Evolutionary conservation across 2,888 invertebrate genomes (phyloP).

Genomic region (Polydesmus complanatus): DNA sequence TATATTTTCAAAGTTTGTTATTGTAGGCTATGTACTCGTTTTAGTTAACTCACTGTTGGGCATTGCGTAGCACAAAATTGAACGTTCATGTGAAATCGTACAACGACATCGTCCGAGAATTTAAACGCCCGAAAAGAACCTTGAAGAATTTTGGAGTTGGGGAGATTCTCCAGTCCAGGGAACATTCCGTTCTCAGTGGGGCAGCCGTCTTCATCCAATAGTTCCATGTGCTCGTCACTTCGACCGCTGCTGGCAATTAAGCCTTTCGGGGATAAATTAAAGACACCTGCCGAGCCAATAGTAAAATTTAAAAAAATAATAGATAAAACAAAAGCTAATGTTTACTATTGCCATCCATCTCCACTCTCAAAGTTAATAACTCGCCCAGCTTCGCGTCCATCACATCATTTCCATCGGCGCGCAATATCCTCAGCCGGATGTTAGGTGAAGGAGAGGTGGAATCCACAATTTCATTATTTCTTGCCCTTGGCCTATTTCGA

Average conservation of each 20-base stretch:
- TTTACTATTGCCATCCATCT: slow-evolving; percentile 42
- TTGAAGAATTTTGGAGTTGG: slow-evolving; percentile 25
- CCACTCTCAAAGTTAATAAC: slow-evolving; percentile 47
- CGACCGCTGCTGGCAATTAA: slow-evolving; percentile 13
- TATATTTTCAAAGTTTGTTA: too few relatives aligned
- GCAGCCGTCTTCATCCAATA: slow-evolving; percentile 64
- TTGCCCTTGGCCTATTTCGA: slow-evolving; percentile 28
- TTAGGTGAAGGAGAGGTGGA: slow-evolving; percentile 37
- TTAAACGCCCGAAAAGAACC: slow-evolving; percentile 65
- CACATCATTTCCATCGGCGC: slow-evolving; percentile 43
- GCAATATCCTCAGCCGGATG: slow-evolving; percentile 45
- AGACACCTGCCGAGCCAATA: slow-evolving; percentile 3
- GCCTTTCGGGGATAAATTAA: slow-evolving; percentile 10
- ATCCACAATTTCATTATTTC: slow-evolving; percentile 41
- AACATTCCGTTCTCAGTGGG: slow-evolving; percentile 48
- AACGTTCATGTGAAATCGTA: slow-evolving; percentile 66
- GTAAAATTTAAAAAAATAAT: not conserved
- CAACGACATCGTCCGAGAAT: slow-evolving; percentile 67
- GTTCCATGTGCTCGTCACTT: slow-evolving; percentile 52
- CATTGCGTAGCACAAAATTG: slow-evolving; percentile 63
- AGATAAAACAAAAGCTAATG: slow-evolving; percentile 8
- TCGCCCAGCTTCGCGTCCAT: slow-evolving; percentile 54
- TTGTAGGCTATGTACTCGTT: too few relatives aligned
- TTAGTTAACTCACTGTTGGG: slow-evolving; percentile 39
- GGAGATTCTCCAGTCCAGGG: slow-evolving; percentile 24